Percentiles rank a stretch among this genome's conserved stretches.
Conservation (phyloP, 1,140 invertebrate species). For the Trinorchestia longiramus region DNA sequence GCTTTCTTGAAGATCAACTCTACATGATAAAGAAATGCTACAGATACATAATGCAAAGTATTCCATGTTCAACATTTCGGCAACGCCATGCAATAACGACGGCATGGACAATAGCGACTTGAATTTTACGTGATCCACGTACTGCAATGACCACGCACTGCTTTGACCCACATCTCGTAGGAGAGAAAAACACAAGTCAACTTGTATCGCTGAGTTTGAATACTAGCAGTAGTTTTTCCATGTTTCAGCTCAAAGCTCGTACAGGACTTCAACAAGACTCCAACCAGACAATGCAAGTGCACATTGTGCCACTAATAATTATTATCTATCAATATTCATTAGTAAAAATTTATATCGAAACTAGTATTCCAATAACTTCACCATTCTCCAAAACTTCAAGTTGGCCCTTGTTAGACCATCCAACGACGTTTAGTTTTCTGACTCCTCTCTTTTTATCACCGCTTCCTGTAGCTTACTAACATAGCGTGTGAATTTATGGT, state of each 20-base stretch:
- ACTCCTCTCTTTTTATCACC: not conserved
- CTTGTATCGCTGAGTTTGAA: not conserved
- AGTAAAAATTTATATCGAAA: not conserved
- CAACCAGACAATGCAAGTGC: too few relatives aligned
- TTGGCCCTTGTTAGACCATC: not conserved
- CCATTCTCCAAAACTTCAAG: not conserved
- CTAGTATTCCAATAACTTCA: not conserved
- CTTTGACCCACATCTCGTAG: too few relatives aligned
- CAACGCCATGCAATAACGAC: not conserved
- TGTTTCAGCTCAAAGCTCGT: not conserved
- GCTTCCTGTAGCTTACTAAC: not conserved
- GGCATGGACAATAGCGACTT: too few relatives aligned
- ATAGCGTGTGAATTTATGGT: too few relatives aligned
- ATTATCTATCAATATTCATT: too few relatives aligned
- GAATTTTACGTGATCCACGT: too few relatives aligned
- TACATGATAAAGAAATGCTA: not conserved
- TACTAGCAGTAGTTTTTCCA: not conserved
- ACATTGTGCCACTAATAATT: too few relatives aligned
- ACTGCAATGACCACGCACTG: too few relatives aligned
- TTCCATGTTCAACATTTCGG: not conserved
- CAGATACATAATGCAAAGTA: not conserved
- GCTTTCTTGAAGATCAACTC: not conserved
- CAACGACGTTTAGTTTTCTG: not conserved
- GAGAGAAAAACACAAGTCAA: too few relatives aligned
- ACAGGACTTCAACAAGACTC: not conserved